Evolutionary conservation across 2,113 vertebrate species (phyloP).

Genomic region (Hemibates koningsi): DNA sequence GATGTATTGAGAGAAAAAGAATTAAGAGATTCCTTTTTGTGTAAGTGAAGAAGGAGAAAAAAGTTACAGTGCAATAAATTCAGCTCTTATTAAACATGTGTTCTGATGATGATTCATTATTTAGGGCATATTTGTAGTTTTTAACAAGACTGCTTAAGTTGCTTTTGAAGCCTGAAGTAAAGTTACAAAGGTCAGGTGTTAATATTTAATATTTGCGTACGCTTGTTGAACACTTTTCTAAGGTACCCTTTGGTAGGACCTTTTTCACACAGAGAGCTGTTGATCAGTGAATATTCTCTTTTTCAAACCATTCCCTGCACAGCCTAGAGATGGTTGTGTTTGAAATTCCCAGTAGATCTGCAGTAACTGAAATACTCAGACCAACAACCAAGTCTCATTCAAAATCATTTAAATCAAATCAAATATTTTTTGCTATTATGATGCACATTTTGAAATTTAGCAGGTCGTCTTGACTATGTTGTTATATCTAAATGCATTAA

Average conservation of each 20-base stretch:
- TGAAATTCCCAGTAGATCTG: neutral
- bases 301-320: neutral
- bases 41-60: neutral
- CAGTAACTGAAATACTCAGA: rapidly evolving
- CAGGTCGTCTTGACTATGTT: neutral
- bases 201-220: neutral
- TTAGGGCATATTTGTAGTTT: neutral
- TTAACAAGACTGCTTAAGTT: neutral
- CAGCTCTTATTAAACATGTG: rapidly evolving
- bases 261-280: neutral
- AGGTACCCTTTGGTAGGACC: neutral
- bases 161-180: neutral
- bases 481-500: neutral
- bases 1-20: neutral
- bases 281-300: neutral
- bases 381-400: neutral
- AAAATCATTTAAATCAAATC: neutral
- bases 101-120: neutral
- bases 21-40: neutral
- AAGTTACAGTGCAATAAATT: neutral
- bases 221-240: neutral
- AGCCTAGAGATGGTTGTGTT: neutral
- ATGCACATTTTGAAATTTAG: neutral
- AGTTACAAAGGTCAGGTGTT: neutral
- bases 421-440: rapidly evolving